Evolutionary conservation across 2,888 invertebrate genomes (phyloP).

Genomic region (Odontomyia ornata): DNA sequence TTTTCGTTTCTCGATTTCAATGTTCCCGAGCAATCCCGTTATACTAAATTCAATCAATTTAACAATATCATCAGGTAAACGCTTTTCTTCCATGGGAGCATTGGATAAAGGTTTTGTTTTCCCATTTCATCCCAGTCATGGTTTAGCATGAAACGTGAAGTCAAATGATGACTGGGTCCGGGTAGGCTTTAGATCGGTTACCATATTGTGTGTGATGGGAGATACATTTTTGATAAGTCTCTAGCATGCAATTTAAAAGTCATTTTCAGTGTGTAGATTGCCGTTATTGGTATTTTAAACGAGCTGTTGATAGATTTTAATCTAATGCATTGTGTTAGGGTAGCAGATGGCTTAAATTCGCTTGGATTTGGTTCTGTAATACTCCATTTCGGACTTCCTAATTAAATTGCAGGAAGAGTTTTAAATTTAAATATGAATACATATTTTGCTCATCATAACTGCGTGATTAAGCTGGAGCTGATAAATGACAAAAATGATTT

Average conservation of each 20-base stretch:
- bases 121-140: neutral
- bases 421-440: no score
- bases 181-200: neutral
- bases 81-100: neutral
- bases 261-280: neutral
- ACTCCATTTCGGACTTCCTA: no score
- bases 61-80: slow-evolving; percentile 46
- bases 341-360: no score
- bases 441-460: no score
- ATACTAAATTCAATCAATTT: slow-evolving; percentile 49
- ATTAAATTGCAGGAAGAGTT: no score
- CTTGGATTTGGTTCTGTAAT: no score
- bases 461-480: no score
- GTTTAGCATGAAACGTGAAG: slow-evolving; percentile 9
- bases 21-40: slow-evolving; percentile 46
- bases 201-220: neutral
- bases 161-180: neutral
- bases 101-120: slow-evolving; percentile 30
- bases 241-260: slow-evolving; percentile 25
- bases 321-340: neutral
- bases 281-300: neutral
- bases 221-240: neutral
- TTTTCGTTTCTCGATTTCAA: slow-evolving; percentile 37
- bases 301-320: neutral
- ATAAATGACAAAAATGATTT: no score